Base-by-base conservation (phyloP, 2,888 invertebrate species). In the Actias luna region DNA sequence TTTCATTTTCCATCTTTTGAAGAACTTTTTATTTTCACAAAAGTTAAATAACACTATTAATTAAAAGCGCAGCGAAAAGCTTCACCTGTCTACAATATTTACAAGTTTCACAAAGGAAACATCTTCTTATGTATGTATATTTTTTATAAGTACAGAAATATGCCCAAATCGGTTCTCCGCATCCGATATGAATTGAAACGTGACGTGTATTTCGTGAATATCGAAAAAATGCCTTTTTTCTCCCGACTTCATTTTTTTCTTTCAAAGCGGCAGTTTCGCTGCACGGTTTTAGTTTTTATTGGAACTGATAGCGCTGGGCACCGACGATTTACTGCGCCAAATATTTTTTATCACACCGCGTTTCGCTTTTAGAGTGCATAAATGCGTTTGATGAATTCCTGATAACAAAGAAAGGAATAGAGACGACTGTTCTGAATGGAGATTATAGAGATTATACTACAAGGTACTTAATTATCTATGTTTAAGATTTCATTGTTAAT, bases 321-420 rank as follows among this genome's bases (percentile, higher is more conserved):
- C n/a, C 27, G 55, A 29, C 55, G 55, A 55, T 55, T 55, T 55
- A 55, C 29, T 55, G 55, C 29, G 55, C 16, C 55, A 55, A 55
- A 55, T 29, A 29, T 55, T 55, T 55, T 55, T 29, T n/a, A 8
- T 5, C n/a, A 55, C 7, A 55, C 29, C 29, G 8, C 55, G 7
- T 8, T 22, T 50, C 25, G 29, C 29, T 55, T 55, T 55, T 55
- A n/a, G 55, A 29, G 29, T 50, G 46, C 46, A 50, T 25, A 50
- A 22, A 50, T 10, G 22, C 25, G 25, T 50, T 50, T 50, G 25
- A 50, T 50, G 25, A 50, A 50, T 50, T 25, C 22, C 10, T 25
- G 12, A 12, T n/a, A n/a, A 22, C 46, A 50, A 25, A 50, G 12
- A 50, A 12, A 10, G 46, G 18, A 42, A 42, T 42, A 5, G 25